These are phyloP conservation scores for Drosophila mettleri DNA, from an alignment of 2,888 invertebrate species.

Conservation along the genomic window DNA sequence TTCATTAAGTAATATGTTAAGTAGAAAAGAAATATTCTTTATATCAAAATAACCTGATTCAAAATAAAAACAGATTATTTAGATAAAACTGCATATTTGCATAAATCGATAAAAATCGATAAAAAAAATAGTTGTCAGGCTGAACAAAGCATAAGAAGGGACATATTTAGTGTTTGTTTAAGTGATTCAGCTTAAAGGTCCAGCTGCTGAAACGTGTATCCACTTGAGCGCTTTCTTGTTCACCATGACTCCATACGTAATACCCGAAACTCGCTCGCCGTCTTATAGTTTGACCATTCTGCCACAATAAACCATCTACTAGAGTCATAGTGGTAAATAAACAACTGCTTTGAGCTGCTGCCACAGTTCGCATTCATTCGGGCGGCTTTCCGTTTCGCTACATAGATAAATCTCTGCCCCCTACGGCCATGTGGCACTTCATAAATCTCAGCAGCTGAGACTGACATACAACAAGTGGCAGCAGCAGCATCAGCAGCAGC, in stretches of 20 bases:
- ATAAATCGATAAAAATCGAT: neutral
- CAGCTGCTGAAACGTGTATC: neutral
- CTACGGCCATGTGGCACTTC: slow-evolving; percentile 68
- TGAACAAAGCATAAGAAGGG: neutral
- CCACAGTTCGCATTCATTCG: slow-evolving; percentile 23
- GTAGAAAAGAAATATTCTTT: too few relatives aligned
- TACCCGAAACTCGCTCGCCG: neutral
- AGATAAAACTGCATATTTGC: neutral
- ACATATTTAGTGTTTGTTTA: neutral
- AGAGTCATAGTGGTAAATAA: slow-evolving; percentile 34
- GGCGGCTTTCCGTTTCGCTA: slow-evolving; percentile 21
- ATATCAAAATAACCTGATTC: too few relatives aligned
- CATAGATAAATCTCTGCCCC: slow-evolving; percentile 50
- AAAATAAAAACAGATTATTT: too few relatives aligned
- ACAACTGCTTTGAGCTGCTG: slow-evolving; percentile 32
- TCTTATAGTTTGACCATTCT: slow-evolving; percentile 51
- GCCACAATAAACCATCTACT: slow-evolving; percentile 28
- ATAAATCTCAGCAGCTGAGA: slow-evolving; percentile 76
- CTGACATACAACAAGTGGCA: slow-evolving; percentile 76
- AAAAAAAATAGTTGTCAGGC: neutral
- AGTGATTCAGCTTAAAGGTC: too few relatives aligned
- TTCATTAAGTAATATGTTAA: too few relatives aligned
- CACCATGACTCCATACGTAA: neutral
- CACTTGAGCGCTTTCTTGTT: neutral
- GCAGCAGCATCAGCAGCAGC: slow-evolving; percentile 29